These are phyloP conservation scores for Dynastes grantii DNA, from an alignment of 2,888 invertebrate genomes.

Conservation along the genomic window DNA sequence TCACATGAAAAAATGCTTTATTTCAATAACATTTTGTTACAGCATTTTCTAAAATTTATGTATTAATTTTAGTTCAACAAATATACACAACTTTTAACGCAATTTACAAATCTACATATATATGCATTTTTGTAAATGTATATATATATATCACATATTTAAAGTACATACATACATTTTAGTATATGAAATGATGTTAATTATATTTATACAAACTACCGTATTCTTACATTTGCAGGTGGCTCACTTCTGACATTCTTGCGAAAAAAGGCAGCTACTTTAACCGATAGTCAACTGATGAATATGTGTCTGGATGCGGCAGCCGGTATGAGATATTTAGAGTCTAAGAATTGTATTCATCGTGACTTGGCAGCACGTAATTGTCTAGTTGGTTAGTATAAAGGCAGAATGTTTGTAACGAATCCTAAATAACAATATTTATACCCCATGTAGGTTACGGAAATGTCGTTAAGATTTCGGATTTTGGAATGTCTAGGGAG, in stretches of 20 bases:
- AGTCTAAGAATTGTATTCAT: slow-evolving; percentile 96
- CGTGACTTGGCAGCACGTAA: slow-evolving; percentile 96
- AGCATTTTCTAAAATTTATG: too few species aligned
- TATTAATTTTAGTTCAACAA: too few species aligned
- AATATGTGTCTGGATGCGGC: slow-evolving; percentile 96
- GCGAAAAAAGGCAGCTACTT: slow-evolving; percentile 81
- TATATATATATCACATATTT: too few species aligned
- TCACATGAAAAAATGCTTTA: too few species aligned
- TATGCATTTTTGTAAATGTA: too few species aligned
- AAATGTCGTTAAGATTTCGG: slow-evolving; percentile 95
- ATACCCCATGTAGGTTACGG: slow-evolving; percentile 76
- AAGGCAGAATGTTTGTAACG: background rate
- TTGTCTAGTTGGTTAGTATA: slow-evolving; percentile 82
- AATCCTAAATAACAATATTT: background rate
- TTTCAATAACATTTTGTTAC: too few species aligned
- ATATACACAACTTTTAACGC: too few species aligned
- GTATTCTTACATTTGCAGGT: slow-evolving; percentile 72
- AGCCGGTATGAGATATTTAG: slow-evolving; percentile 95
- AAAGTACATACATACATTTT: too few species aligned
- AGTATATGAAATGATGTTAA: background rate
- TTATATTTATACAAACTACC: background rate
- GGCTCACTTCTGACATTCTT: slow-evolving; percentile 93
- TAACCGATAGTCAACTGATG: slow-evolving; percentile 78
- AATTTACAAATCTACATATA: too few species aligned
- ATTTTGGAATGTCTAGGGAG: slow-evolving; percentile 98